Percentiles rank a stretch among this genome's conserved stretches.
Conservation (phyloP, 1,140 invertebrate genomes). For the Glossosoma conforme region DNA sequence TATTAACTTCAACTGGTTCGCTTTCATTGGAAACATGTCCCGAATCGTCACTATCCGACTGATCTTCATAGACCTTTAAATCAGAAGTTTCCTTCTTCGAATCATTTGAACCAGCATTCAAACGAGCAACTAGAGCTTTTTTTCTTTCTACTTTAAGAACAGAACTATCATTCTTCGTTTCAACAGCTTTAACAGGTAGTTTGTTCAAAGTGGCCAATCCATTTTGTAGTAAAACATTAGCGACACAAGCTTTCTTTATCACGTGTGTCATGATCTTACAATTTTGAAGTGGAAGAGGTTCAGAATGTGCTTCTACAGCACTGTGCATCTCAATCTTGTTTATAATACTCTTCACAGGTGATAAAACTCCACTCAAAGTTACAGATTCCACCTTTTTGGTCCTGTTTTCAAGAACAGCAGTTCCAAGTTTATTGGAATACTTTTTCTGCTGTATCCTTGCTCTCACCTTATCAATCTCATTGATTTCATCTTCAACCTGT, state of each 20-base stretch:
- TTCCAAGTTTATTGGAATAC: conserved; percentile 34
- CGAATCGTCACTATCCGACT: conserved; percentile 64
- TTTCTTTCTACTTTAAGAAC: conserved; percentile 7
- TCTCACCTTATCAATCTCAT: conserved; percentile 47
- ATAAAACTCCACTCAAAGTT: conserved; percentile 38
- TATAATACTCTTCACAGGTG: conserved; percentile 47
- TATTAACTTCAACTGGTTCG: no score
- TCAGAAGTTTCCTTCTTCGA: conserved; percentile 37
- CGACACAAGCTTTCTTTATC: conserved; percentile 43
- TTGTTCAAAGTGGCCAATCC: conserved; percentile 46
- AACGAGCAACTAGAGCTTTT: background rate
- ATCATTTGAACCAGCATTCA: conserved; percentile 37
- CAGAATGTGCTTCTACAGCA: conserved; percentile 40
- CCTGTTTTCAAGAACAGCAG: conserved; percentile 35
- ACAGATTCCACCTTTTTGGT: conserved; percentile 38
- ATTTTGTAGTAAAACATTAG: conserved; percentile 46
- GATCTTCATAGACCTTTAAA: conserved; percentile 48
- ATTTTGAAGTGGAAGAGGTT: conserved; percentile 39
- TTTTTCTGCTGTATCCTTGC: conserved; percentile 47
- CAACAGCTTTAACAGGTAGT: conserved; percentile 42
- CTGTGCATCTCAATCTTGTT: conserved; percentile 48
- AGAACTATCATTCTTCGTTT: conserved; percentile 38
- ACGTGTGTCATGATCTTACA: conserved; percentile 47
- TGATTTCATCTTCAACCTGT: conserved; percentile 20
- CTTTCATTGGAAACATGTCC: conserved; percentile 72